These are phyloP conservation scores for Arion vulgaris DNA, from an alignment of 1,140 invertebrate species.

Conservation along the genomic window DNA sequence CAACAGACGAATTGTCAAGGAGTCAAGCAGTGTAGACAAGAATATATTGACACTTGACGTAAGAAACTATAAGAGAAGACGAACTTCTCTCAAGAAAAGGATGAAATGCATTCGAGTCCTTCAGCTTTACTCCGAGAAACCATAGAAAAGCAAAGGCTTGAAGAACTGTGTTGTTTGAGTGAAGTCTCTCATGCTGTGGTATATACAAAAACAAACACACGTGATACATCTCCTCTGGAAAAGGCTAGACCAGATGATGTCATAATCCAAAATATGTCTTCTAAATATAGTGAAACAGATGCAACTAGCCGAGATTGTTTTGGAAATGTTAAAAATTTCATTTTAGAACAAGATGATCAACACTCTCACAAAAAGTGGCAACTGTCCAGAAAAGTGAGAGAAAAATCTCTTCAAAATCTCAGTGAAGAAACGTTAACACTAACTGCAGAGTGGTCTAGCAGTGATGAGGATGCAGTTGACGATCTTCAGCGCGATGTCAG, in stretches of 20 bases:
- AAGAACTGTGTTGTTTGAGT: background rate
- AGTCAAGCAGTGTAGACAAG: no score
- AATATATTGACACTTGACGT: no score
- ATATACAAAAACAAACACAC: background rate
- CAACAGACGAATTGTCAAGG: no score
- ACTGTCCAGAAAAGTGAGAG: background rate
- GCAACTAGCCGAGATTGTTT: background rate
- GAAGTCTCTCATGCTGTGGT: background rate
- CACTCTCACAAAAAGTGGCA: background rate
- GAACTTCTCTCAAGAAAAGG: background rate
- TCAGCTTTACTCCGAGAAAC: background rate
- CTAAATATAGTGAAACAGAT: no score
- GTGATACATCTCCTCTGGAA: background rate
- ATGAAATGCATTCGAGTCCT: background rate
- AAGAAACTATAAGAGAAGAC: no score
- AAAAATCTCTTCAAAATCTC: background rate
- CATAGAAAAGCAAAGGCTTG: background rate
- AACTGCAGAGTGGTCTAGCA: conserved; percentile 22
- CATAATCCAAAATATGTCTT: no score
- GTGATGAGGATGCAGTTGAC: conserved; percentile 21
- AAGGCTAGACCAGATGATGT: background rate
- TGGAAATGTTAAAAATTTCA: background rate
- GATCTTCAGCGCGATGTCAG: conserved; percentile 4
- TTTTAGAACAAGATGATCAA: background rate
- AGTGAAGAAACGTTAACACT: background rate